phyloP scores from a whole-genome alignment of 2,113 vertebrate species.

The Pluvialis apricaria region DNA sequence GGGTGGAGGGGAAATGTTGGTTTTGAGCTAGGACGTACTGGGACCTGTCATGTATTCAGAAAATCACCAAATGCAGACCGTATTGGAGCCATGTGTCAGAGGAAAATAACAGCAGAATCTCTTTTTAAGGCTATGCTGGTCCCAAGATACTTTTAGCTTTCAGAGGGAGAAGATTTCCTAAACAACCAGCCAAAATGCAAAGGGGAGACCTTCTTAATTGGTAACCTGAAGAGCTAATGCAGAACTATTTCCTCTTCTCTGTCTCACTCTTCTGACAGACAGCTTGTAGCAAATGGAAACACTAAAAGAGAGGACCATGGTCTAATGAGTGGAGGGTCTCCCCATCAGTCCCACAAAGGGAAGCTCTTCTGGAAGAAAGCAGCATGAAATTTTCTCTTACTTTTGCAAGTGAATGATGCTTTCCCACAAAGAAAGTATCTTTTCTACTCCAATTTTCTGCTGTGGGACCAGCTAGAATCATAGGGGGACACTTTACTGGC shows the following conservation, averaged over 20 bases:
- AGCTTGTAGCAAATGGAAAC: background rate
- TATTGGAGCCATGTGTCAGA: background rate
- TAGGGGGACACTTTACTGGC: rapidly evolving
- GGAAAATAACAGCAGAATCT: background rate
- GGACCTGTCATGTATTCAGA: background rate
- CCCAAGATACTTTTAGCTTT: background rate
- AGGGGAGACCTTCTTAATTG: background rate
- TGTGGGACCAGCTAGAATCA: background rate
- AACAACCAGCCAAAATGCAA: background rate
- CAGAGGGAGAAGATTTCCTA: background rate
- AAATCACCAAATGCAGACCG: background rate
- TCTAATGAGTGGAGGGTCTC: background rate
- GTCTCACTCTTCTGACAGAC: background rate
- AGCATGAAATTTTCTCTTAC: background rate
- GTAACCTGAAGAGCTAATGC: background rate
- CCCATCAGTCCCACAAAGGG: background rate
- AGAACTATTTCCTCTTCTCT: background rate
- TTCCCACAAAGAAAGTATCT: background rate
- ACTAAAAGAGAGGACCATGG: background rate
- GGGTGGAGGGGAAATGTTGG: background rate
- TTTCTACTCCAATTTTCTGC: background rate
- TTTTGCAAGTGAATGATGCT: background rate
- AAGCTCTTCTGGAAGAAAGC: background rate
- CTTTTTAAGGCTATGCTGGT: background rate
- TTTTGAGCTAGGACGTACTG: background rate